Evolutionary conservation across 2,113 vertebrate species (phyloP).

Genomic region (Oreocharis arfaki): DNA sequence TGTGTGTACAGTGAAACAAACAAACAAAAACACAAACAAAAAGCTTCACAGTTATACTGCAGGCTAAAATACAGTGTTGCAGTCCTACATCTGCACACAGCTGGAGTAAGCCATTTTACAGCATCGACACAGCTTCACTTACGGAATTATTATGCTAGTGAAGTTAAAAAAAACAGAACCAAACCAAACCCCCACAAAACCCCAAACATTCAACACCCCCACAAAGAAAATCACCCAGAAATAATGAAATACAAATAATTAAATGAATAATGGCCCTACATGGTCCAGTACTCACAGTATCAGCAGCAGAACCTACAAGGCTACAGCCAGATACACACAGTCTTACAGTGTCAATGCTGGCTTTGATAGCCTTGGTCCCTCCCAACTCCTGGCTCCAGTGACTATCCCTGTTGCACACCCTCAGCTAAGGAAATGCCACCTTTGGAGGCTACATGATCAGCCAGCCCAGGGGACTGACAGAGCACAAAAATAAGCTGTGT

Average conservation of each 20-base stretch:
- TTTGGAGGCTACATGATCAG: fast-evolving
- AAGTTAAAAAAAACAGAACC: neutral
- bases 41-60: fast-evolving
- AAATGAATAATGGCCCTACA: neutral
- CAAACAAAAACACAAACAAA: neutral
- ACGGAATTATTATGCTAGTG: neutral
- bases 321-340: neutral
- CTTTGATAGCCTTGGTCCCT: no score
- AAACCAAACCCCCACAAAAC: fast-evolving
- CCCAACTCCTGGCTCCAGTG: neutral
- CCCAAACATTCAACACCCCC: no score
- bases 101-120: neutral
- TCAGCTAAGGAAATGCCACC: neutral
- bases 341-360: neutral
- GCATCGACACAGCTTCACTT: neutral
- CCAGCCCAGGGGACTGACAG: neutral
- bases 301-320: neutral
- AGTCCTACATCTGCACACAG: neutral
- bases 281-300: fast-evolving
- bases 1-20: neutral
- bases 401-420: neutral
- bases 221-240: neutral
- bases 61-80: neutral
- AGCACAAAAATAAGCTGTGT: neutral
- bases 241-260: neutral